A percentile compares a stretch with the other conserved stretches of the same genome.
Evolutionary conservation across 2,113 vertebrate species (phyloP).

Genomic region (Mastomys coucha): DNA sequence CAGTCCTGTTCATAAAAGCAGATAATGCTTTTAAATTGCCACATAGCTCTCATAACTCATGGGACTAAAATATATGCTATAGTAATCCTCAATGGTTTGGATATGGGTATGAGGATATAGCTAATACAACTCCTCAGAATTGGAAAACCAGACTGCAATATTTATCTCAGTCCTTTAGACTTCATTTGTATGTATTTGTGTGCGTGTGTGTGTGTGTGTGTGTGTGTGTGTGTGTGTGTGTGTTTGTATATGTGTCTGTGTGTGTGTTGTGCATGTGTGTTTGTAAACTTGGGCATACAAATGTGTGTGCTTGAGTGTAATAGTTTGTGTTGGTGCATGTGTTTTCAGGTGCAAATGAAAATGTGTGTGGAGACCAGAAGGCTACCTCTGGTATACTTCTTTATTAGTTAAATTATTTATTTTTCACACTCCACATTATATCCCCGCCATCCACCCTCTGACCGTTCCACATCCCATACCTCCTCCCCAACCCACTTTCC

Average conservation of each 20-base stretch:
- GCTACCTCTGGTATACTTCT: not conserved
- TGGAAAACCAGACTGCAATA: accelerated
- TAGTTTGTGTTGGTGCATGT: not conserved
- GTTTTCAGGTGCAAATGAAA: not conserved
- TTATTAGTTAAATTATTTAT: too few species aligned
- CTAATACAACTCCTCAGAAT: not conserved
- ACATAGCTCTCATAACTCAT: not conserved
- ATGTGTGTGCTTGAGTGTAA: not conserved
- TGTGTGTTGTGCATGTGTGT: not conserved
- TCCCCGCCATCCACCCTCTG: too few species aligned
- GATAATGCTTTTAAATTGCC: not conserved
- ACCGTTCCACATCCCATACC: too few species aligned
- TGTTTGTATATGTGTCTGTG: not conserved
- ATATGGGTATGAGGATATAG: not conserved
- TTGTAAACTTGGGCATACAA: accelerated
- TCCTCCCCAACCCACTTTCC: too few species aligned
- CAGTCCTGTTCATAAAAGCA: not conserved
- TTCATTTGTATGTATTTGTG: not conserved
- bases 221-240: not conserved
- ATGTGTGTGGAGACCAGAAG: not conserved
- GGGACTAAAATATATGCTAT: not conserved
- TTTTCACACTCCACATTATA: too few species aligned
- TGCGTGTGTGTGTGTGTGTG: not conserved
- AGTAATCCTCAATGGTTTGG: not conserved
- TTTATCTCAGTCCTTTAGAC: not conserved